Conservation (phyloP, 2,888 invertebrate genomes). For the Dicyrtomina minuta region DNA sequence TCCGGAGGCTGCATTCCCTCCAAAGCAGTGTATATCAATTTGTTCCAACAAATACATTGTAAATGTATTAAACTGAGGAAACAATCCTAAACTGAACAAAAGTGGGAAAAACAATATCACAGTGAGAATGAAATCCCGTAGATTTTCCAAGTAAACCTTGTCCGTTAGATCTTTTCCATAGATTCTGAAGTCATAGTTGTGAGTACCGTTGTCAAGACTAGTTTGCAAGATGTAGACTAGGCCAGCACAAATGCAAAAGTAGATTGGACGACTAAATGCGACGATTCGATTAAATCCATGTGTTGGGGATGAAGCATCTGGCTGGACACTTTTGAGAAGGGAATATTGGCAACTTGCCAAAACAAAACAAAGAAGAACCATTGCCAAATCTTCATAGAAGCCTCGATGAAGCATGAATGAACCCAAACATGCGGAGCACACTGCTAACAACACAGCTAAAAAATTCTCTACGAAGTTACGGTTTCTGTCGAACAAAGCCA, state of each 20-base stretch:
- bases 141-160: slow-evolving; percentile 65
- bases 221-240: slow-evolving; percentile 58
- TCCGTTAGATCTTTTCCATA: slow-evolving; percentile 61
- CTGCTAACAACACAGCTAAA: slow-evolving; percentile 78
- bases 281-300: slow-evolving; percentile 96
- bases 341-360: slow-evolving; percentile 98
- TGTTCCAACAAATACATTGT: slow-evolving; percentile 95
- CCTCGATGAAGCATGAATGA: slow-evolving; percentile 77
- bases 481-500: slow-evolving; percentile 91
- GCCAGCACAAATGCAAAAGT: slow-evolving; percentile 78
- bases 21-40: slow-evolving; percentile 82
- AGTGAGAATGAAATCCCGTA: slow-evolving; percentile 73
- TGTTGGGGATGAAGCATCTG: slow-evolving; percentile 96
- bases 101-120: slow-evolving; percentile 88
- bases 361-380: slow-evolving; percentile 95
- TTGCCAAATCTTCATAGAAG: slow-evolving; percentile 87
- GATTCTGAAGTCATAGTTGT: slow-evolving; percentile 57
- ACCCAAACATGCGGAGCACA: slow-evolving; percentile 81
- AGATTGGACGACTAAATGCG: slow-evolving; percentile 89
- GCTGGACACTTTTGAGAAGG: slow-evolving; percentile 94
- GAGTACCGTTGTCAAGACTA: slow-evolving; percentile 56
- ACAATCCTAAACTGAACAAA: slow-evolving; percentile 89
- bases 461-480: slow-evolving; percentile 78
- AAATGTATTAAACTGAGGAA: slow-evolving; percentile 96
- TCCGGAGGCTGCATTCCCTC: slow-evolving; percentile 84